Evolutionary conservation across 2,113 vertebrate genomes (phyloP), one percentile per base, ranked within the genome.

Genomic region (Poeciliopsis retropinna): DNA sequence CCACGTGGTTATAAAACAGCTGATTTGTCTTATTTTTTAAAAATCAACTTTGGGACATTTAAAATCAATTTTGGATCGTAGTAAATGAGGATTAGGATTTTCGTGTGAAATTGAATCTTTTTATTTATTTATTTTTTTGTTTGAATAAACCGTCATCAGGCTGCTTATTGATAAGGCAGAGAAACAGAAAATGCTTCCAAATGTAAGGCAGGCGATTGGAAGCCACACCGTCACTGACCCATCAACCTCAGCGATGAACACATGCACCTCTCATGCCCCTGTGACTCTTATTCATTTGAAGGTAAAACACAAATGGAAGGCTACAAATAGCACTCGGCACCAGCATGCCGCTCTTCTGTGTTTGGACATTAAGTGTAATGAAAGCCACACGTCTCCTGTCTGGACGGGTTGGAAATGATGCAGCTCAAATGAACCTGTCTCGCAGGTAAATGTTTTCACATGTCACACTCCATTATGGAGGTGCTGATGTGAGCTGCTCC

Each of bases 381-480:
- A 90, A 93, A 93, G 73, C 82, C 86, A 87, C 91, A 87, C 70
- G 83, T 91, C 90, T 91, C 85, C 85, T 87, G 93, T 93, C 89
- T 81, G 78, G 79, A 79, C n/a, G 64, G 73, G 81, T 88, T 83
- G 86, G 88, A 92, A 91, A 92, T 83, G 92, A 91, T 87, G 92
- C 87, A 74, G 77, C 86, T 89, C 90, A 90, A 91, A 93, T 92
- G 91, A 93, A 91, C 87, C 90, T 87, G 91, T 85, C 87, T 92
- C 87, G 73, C 91, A 73, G 87, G 93, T 90, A 93, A 94, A 92
- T 85, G 87, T 89, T 87, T 92, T 92, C 90, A 91, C 85, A 91
- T 89, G 92, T 93, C 90, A 92, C 89, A 91, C 90, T 93, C 90
- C 92, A 93, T 94, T 93, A 93, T 92, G 72, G 88, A 22, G 85